Percentiles rank a stretch among this genome's conserved stretches.
These are phyloP conservation scores for Promerops cafer DNA, from an alignment of 2,113 vertebrate species.

Conservation along the genomic window DNA sequence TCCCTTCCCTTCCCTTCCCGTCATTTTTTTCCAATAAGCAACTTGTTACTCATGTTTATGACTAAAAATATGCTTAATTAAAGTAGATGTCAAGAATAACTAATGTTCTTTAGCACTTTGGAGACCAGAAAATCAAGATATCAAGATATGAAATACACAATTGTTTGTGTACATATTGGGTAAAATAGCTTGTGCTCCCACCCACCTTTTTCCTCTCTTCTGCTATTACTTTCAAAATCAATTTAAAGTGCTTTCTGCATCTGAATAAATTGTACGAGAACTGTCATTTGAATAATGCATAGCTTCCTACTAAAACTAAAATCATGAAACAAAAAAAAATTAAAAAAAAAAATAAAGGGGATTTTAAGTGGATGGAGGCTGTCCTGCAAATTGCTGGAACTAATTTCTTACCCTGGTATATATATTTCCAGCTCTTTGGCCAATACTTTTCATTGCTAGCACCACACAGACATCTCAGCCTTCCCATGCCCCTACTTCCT, in stretches of 20 bases:
- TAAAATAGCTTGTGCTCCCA: neutral
- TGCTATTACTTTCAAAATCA: constrained; percentile 16
- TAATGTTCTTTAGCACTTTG: neutral
- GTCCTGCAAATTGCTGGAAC: neutral
- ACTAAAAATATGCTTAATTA: neutral
- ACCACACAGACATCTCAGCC: neutral
- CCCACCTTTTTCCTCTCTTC: neutral
- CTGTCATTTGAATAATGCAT: constrained; percentile 11
- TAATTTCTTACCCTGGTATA: neutral
- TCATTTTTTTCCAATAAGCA: neutral
- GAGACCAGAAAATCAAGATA: neutral
- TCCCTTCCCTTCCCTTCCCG: neutral
- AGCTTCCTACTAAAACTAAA: neutral
- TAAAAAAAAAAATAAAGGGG: neutral
- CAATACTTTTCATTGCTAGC: neutral
- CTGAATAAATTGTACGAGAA: neutral
- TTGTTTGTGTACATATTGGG: neutral
- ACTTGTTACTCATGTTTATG: neutral
- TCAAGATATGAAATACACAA: neutral
- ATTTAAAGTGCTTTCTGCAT: constrained; percentile 6
- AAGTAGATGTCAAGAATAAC: neutral
- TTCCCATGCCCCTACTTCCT: neutral
- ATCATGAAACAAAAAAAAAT: neutral
- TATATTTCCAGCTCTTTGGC: neutral
- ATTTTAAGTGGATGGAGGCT: neutral